Evolutionary conservation across 1,140 invertebrate species (phyloP), one percentile per base, ranked within the genome.

Genomic region (Steinernema feltiae): DNA sequence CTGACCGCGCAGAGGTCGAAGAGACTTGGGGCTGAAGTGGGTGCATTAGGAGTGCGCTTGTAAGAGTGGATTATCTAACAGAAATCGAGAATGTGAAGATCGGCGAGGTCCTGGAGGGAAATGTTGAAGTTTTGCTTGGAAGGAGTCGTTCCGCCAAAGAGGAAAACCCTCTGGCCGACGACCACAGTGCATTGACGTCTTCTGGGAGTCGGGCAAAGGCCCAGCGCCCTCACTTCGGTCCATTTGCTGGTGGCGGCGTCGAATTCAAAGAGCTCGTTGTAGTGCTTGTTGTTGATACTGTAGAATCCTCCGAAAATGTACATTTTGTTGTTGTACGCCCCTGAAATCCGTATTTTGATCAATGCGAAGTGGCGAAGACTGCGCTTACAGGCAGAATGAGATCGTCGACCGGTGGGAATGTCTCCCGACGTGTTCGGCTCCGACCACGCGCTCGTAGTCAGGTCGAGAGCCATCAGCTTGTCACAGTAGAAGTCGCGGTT

Each of bases 271-370:
- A 94, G 86, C 88, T 95, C 93, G 88, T 93, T 92, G 83, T 91
- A 94, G 87, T 95, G 94, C 71, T 89, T 87, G 78, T 91, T 90
- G 35, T 88, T 82, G 21, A 90, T 87, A 1, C 92, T 92, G 88
- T 94, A 93, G 84, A 92, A 94, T 12, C 93, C 93, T 41, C 93
- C 93, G 88, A 95, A 94, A 69, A 95, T 90, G 82, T 92, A 94
- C 86, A 95, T 90, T 79, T 90, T 88, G 29, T 89, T 90, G 78
- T 91, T 90, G 83, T 93, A 90, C 0, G 91, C 88, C 90, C 93
- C 91, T 92, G 84, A 75, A 89, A 89, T 35, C 17, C n/a, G 77
- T 71, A 29, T 46, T 79, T 79, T 87, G 87, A 79, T 78, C 86
- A 84, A 75, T 32, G 31, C 70, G 69, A 75, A 35, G 70, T 41